phyloP scores from a whole-genome alignment of 2,888 invertebrate genomes.

The Cosmopolites sordidus region DNA sequence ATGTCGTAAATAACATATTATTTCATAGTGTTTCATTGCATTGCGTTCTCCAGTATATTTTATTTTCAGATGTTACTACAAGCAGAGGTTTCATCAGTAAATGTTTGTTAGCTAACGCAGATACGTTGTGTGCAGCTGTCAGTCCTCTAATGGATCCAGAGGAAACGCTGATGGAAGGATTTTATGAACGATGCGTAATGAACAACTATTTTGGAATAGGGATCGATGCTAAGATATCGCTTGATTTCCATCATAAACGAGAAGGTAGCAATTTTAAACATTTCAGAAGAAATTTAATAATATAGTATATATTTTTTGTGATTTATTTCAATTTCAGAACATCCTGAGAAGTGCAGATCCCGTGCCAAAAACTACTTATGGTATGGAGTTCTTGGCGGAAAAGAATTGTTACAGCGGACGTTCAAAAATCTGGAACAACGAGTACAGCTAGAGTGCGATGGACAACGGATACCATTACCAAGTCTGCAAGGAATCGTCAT shows the following conservation, averaged over 20 bases:
- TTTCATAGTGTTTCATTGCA: too few species aligned
- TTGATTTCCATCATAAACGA: slow-evolving; percentile 95
- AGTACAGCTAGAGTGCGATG: slow-evolving; percentile 94
- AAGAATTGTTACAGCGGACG: slow-evolving; percentile 81
- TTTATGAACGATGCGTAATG: slow-evolving; percentile 93
- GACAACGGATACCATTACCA: slow-evolving; percentile 90
- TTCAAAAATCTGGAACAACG: slow-evolving; percentile 94
- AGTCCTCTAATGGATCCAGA: slow-evolving; percentile 92
- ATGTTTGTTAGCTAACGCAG: slow-evolving; percentile 91
- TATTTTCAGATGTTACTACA: slow-evolving; percentile 42
- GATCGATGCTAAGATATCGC: slow-evolving; percentile 93
- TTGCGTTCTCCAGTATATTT: too few species aligned
- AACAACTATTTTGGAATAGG: slow-evolving; percentile 99
- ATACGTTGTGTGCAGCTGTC: slow-evolving; percentile 94
- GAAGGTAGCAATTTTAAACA: slow-evolving; percentile 55
- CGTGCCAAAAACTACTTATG: slow-evolving; percentile 95
- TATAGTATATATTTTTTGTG: too few species aligned
- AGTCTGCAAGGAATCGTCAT: slow-evolving; percentile 96
- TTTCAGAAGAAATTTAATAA: too few species aligned
- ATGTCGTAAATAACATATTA: too few species aligned
- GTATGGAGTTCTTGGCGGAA: slow-evolving; percentile 79
- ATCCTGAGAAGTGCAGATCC: slow-evolving; percentile 93
- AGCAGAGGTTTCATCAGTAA: slow-evolving; percentile 89
- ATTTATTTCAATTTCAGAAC: slow-evolving; percentile 53
- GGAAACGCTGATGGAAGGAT: slow-evolving; percentile 81